Base-by-base conservation (phyloP, 1,140 invertebrate genomes). In the Oedothorax gibbosus region DNA sequence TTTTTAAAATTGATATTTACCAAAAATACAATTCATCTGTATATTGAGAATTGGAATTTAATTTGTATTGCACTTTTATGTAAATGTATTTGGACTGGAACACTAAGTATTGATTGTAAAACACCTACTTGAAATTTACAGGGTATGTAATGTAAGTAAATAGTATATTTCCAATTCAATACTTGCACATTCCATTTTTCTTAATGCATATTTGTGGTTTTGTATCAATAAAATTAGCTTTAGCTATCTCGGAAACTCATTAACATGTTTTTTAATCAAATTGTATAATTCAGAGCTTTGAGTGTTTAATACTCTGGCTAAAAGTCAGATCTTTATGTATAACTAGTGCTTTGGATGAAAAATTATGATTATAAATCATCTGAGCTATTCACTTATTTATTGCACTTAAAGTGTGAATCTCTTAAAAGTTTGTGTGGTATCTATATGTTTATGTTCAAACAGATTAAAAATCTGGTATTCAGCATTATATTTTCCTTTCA, bases 101-200 rank as follows among this genome's bases (percentile, higher is more conserved):
- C 50, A 56, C 57, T 57, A 73, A 21, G n/a, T 20, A 73, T 73
- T 73, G 51, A 18, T 49, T 65, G 60, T 75, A 12, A 49, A 53
- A 75, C 35, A 50, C 75, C 50, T 18, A 83, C 75, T 73, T 83
- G 35, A 83, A 83, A 73, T 75, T 75, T 75, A 83, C 80, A 83
- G 80, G 80, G 80, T 83, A 81, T 81, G 68, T 81, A 72, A 72
- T n/a, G 79, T 78, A 80, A 69, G 35, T 83, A 65, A 51, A 8
- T 51, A 65, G 50, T 72, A 73, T 50, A 75, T 65, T 50, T 83
- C 66, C 66, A 75, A n/a, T n/a, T 75, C 20, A 72, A 71, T 62
- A 83, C 80, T n/a, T 83, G 80, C 80, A 83, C 80, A 35, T 66
- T 83, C 66, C 56, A 83, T 51, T 75, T 54, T 83, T 72, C 57